phyloP scores from a whole-genome alignment of 2,113 vertebrate genomes.

The Argyrosomus japonicus region DNA sequence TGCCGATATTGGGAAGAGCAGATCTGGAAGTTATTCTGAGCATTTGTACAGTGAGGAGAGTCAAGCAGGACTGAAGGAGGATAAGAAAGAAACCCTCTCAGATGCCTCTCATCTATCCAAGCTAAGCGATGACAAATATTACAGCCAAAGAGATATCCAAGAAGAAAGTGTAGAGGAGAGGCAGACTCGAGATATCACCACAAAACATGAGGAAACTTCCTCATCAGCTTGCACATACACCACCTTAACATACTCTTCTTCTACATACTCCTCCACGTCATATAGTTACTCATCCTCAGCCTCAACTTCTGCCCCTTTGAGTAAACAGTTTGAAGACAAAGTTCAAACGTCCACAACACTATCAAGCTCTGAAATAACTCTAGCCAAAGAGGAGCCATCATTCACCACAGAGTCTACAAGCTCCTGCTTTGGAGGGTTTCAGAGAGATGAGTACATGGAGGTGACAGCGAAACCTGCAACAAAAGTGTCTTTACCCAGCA shows the following conservation, averaged over 20 bases:
- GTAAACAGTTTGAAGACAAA: constrained; percentile 68
- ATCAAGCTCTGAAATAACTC: constrained; percentile 58
- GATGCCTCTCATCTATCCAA: constrained; percentile 45
- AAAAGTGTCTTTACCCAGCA: constrained; percentile 81
- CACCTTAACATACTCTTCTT: constrained; percentile 64
- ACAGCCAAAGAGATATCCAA: constrained; percentile 57
- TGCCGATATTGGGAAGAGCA: constrained; percentile 65
- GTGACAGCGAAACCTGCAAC: constrained; percentile 86
- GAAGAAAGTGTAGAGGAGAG: constrained; percentile 40
- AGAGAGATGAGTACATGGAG: constrained; percentile 92
- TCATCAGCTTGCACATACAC: constrained; percentile 80
- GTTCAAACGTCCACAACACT: constrained; percentile 33
- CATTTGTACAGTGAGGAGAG: constrained; percentile 41
- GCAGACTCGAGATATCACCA: constrained; percentile 41
- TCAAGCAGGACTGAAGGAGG: constrained; percentile 42
- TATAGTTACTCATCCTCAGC: constrained; percentile 76
- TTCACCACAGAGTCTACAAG: constrained; percentile 76
- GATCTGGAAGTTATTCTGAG: constrained; percentile 51
- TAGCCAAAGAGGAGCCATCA: constrained; percentile 81
- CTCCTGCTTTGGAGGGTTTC: constrained; percentile 79
- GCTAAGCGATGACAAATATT: constrained; percentile 56
- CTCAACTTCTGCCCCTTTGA: constrained; percentile 69
- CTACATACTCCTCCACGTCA: constrained; percentile 76
- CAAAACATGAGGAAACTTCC: constrained; percentile 73
- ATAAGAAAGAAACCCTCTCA: constrained; percentile 54